These are phyloP conservation scores for Panthera leo DNA, from an alignment of 2,113 vertebrate species.

Conservation along the genomic window DNA sequence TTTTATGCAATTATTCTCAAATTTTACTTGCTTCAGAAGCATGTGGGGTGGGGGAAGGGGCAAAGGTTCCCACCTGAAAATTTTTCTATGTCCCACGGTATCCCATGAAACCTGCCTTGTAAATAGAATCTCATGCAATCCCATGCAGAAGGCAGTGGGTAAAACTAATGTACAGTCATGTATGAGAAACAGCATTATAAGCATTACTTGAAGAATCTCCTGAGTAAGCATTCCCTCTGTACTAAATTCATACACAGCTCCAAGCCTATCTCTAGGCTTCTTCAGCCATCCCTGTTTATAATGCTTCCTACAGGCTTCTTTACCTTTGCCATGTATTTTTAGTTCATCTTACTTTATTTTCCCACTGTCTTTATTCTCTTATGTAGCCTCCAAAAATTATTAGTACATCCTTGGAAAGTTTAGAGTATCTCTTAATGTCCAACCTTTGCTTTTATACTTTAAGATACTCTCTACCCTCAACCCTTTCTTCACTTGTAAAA, in stretches of 20 bases:
- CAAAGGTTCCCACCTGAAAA: background rate
- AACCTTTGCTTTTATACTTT: background rate
- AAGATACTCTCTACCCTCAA: background rate
- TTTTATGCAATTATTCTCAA: background rate
- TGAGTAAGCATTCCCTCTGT: background rate
- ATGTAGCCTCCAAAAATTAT: background rate
- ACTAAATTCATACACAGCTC: background rate
- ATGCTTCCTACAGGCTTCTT: background rate
- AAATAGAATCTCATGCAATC: background rate
- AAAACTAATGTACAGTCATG: background rate
- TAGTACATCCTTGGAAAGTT: background rate
- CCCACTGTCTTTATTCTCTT: background rate
- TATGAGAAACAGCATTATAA: background rate
- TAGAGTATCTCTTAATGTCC: background rate
- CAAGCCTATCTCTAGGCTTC: background rate
- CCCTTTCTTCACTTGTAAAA: background rate
- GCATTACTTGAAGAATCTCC: background rate
- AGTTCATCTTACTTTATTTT: background rate
- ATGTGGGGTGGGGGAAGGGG: accelerated
- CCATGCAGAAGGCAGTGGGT: background rate
- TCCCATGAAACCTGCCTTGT: background rate
- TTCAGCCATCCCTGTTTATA: background rate
- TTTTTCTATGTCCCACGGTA: background rate
- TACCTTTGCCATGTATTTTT: background rate
- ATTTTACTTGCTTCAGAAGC: background rate